These are phyloP conservation scores for Bombycilla garrulus DNA, from an alignment of 2,113 vertebrate genomes.

Conservation along the genomic window DNA sequence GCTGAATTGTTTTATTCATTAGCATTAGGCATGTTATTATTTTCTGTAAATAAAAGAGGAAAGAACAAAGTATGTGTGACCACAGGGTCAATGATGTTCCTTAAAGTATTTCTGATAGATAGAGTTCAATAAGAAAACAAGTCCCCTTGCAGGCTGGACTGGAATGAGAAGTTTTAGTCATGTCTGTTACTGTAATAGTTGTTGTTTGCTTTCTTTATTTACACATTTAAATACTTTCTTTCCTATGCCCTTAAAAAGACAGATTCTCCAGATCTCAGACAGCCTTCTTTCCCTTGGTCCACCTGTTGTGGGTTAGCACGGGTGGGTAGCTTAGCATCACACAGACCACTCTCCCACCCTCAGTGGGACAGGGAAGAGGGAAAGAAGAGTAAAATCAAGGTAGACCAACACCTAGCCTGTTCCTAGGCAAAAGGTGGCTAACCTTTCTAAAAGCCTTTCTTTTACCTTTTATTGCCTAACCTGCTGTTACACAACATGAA, in stretches of 20 bases:
- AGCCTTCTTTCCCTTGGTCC: not conserved
- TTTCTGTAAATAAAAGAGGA: not conserved
- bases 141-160: not conserved
- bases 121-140: not conserved
- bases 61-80: not conserved
- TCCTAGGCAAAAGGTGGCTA: not conserved
- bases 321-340: not conserved
- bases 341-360: rapidly evolving
- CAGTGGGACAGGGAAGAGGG: not conserved
- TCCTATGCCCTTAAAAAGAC: not conserved
- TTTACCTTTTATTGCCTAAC: not conserved
- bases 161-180: not conserved
- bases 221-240: not conserved
- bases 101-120: not conserved
- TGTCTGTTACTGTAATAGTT: not conserved
- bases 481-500: not conserved
- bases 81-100: not conserved
- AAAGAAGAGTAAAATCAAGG: not conserved
- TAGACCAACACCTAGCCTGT: rapidly evolving
- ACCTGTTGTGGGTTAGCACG: rapidly evolving
- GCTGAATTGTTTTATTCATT: not conserved
- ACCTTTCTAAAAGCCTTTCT: not conserved
- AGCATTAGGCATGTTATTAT: not conserved
- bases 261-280: not conserved
- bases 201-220: not conserved